Base-by-base conservation (phyloP, 1,140 invertebrate species). In the Neotoxoptera formosana region DNA sequence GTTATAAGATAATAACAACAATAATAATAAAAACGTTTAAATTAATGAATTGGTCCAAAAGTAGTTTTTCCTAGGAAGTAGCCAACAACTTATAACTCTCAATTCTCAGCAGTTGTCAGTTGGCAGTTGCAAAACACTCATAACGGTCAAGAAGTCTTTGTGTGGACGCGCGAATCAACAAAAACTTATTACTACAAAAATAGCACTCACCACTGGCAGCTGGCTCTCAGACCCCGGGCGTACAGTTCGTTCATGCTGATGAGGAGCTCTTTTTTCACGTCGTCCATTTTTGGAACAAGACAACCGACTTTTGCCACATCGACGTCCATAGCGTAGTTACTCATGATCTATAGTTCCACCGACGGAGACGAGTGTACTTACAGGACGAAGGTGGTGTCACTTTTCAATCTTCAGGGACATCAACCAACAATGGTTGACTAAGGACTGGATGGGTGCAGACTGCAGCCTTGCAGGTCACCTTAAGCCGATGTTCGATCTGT, bases 121-220 rank as follows among this genome's bases (percentile, higher is more conserved):
- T 4, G 30, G 17, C 60, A 14, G 17, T n/a, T n/a, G 23, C 60
- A 47, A 0, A 86, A 47, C 47, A 7, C 2, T 67, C 30, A 56
- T 36, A 76, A 45, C 30, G 7, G 41, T 67, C 14, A 2, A 76
- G 14, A n/a, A 76, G 17, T 17, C 60, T 17, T 20, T 9, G 14
- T 9, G 14, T 3, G 30, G n/a, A n/a, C 14, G 60, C 14, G 3
- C 25, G 0, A 30, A 30, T 30, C 60, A 67, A 30, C 9, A 30
- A n/a, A n/a, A 90, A 47, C 30, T 41, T 81, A 48, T 23, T 21
- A 51, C 30, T n/a, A 25, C 25, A 7, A 81, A 34, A 11, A 30
- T n/a, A n/a, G n/a, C 36, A 92, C 81, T 25, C n/a, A 93, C 91
- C 91, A 93, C 41, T 93, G 91, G 25, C 51, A 93, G 36, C 91